Evolutionary conservation across 2,113 vertebrate species (phyloP).

Genomic region (Zapornia atra): DNA sequence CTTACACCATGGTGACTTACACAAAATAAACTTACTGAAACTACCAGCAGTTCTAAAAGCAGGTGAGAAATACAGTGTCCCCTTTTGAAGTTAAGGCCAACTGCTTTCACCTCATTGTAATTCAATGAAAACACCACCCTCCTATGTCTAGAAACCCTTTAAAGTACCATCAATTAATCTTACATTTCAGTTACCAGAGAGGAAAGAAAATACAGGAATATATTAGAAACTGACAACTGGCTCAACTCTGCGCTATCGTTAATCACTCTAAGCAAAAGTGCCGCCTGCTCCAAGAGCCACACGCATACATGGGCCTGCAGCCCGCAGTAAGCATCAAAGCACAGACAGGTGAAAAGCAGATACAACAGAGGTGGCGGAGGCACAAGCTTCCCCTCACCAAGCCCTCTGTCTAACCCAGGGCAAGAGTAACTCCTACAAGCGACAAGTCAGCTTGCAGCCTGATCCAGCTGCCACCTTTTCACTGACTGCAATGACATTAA

Average conservation of each 20-base stretch:
- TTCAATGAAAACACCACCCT: neutral
- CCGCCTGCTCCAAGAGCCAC: neutral
- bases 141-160: neutral
- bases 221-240: slow-evolving; percentile 4
- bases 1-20: neutral
- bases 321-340: neutral
- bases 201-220: neutral
- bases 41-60: neutral
- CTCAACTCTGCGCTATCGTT: neutral
- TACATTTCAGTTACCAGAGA: slow-evolving; percentile 4
- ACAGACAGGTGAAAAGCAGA: neutral
- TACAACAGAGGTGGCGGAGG: neutral
- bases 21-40: neutral
- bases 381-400: neutral
- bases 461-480: neutral
- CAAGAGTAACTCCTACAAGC: neutral
- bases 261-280: neutral
- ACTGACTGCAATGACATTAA: neutral
- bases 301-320: neutral
- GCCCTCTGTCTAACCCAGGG: neutral
- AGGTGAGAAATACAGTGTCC: neutral
- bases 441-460: neutral
- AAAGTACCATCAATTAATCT: slow-evolving; percentile 51
- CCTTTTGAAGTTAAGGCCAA: neutral
- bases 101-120: neutral